A percentile compares a stretch with the other conserved stretches of the same genome.
These are phyloP conservation scores for Palythoa caribaeorum DNA, from an alignment of 92 coral and sea anemone species.

Conservation along the genomic window DNA sequence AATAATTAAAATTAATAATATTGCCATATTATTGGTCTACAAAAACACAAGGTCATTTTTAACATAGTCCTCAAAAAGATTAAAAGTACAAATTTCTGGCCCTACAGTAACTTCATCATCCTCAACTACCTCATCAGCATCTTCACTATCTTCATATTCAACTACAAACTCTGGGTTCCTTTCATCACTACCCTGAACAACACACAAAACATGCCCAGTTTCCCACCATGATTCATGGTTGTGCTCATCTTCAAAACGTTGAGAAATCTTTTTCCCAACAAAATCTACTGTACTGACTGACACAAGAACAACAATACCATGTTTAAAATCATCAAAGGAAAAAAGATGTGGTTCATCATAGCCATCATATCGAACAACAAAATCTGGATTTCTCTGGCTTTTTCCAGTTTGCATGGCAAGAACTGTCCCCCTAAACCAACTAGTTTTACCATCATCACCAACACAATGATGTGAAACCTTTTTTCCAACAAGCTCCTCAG, in stretches of 20 bases:
- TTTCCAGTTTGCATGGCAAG: constrained; percentile 49
- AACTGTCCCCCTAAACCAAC: constrained; percentile 53
- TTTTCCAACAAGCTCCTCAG: constrained; percentile 41
- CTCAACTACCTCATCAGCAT: constrained; percentile 25
- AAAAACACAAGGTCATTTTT: constrained; percentile 31
- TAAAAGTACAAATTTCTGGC: constrained; percentile 50
- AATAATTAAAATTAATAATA: background rate
- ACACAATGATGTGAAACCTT: constrained; percentile 51
- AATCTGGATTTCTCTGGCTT: constrained; percentile 50
- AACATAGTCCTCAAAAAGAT: constrained; percentile 45
- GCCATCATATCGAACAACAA: constrained; percentile 56
- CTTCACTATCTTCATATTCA: constrained; percentile 13
- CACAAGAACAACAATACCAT: constrained; percentile 17
- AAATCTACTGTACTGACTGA: constrained; percentile 39
- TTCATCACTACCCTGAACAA: constrained; percentile 29
- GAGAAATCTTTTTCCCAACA: constrained; percentile 36
- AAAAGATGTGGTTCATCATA: constrained; percentile 48
- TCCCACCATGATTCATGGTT: constrained; percentile 59
- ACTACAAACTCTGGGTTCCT: constrained; percentile 51
- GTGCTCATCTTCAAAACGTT: constrained; percentile 59
- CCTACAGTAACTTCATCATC: background rate
- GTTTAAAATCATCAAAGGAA: constrained; percentile 46
- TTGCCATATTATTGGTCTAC: background rate
- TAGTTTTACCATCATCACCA: constrained; percentile 42
- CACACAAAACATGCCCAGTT: constrained; percentile 48